Conservation (phyloP, 1,140 invertebrate genomes). For the Apis cerana region DNA sequence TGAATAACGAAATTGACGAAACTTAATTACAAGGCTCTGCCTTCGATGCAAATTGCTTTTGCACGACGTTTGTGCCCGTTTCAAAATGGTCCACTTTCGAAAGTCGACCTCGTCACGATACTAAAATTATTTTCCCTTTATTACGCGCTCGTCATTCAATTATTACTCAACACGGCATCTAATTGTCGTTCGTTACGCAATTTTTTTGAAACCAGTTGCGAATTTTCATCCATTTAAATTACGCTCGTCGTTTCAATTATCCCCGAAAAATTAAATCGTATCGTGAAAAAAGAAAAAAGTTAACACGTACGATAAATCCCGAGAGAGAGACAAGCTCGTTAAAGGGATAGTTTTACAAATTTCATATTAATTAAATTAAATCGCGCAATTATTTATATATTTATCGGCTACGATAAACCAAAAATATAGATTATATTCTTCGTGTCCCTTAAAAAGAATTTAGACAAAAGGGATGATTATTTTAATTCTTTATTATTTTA, state of each 20-base stretch:
- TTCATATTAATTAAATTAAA: too few species aligned
- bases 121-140: neutral
- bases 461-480: too few species aligned
- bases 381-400: too few species aligned
- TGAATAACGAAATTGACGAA: conserved; percentile 27
- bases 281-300: neutral
- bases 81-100: conserved; percentile 5
- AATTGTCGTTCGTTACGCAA: neutral
- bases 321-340: neutral
- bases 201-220: neutral
- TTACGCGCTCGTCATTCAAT: neutral
- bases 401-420: too few species aligned
- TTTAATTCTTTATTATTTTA: too few species aligned
- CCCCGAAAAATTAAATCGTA: neutral
- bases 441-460: too few species aligned
- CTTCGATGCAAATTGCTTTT: conserved; percentile 41
- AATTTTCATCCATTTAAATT: neutral
- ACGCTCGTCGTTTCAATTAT: neutral
- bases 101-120: conserved; percentile 1
- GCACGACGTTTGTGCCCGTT: conserved; percentile 11
- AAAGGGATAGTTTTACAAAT: neutral
- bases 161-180: neutral
- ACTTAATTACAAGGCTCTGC: conserved; percentile 30
- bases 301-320: neutral
- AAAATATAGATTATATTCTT: too few species aligned